phyloP scores from a whole-genome alignment of 37 sponge, comb jelly and placozoan genomes.

The Aphrocallistes beatrix region DNA sequence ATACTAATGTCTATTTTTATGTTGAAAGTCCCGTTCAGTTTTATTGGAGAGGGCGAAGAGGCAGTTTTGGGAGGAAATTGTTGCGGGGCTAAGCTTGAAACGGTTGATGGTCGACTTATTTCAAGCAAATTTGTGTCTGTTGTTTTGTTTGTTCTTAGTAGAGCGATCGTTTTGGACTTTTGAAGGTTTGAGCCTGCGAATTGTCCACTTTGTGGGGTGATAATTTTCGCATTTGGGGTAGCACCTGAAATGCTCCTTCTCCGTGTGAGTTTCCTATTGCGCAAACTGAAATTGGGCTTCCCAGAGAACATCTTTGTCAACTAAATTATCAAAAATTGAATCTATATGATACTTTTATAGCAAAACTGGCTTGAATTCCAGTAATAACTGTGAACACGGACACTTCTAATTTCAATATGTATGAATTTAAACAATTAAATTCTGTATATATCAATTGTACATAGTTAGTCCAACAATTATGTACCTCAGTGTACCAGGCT shows the following conservation, averaged over 20 bases:
- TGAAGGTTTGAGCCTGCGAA: background rate
- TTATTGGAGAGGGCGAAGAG: background rate
- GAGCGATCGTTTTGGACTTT: background rate
- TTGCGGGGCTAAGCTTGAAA: background rate
- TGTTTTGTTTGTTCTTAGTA: background rate
- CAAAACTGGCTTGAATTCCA: too few relatives aligned
- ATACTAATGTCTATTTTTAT: background rate
- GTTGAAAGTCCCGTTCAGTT: background rate
- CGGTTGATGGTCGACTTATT: background rate
- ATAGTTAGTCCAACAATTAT: too few relatives aligned
- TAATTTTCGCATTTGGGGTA: background rate
- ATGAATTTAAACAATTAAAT: too few relatives aligned
- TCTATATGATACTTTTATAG: too few relatives aligned
- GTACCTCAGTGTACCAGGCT: too few relatives aligned
- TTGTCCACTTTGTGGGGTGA: background rate
- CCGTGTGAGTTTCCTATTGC: background rate
- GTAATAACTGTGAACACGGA: too few relatives aligned
- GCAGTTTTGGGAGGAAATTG: too few relatives aligned
- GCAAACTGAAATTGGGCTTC: constrained; percentile 5
- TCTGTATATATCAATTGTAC: too few relatives aligned
- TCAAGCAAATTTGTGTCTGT: background rate
- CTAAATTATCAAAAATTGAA: too few relatives aligned
- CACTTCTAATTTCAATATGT: too few relatives aligned
- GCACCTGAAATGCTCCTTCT: constrained; percentile 1
- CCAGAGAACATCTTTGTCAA: constrained; percentile 5